Evolutionary conservation across 2,113 vertebrate genomes (phyloP).

Genomic region (Peromyscus leucopus): DNA sequence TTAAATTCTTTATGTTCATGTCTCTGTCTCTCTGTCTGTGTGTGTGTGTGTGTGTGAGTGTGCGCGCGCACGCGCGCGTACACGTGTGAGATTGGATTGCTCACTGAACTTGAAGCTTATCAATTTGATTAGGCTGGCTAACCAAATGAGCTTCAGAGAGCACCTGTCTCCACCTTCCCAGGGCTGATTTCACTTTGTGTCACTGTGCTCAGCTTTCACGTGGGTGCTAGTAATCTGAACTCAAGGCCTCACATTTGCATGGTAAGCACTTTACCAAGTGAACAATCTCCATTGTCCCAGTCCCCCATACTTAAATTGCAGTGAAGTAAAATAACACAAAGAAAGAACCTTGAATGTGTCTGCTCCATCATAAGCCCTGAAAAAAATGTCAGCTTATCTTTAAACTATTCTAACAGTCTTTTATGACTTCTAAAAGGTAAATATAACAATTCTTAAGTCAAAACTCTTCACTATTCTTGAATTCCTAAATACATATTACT

Average conservation of each 20-base stretch:
- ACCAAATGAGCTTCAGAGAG: not conserved
- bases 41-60: not conserved
- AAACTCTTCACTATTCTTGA: constrained; percentile 35
- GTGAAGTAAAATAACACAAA: constrained; percentile 8
- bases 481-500: not conserved
- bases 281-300: not conserved
- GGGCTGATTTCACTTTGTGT: not conserved
- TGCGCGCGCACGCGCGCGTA: too few species aligned
- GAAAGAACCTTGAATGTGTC: not conserved
- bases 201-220: not conserved
- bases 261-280: not conserved
- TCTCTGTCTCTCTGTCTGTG: not conserved
- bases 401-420: not conserved
- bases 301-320: not conserved
- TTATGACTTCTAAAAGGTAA: not conserved
- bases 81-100: not conserved
- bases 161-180: not conserved
- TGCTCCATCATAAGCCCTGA: not conserved
- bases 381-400: constrained; percentile 29
- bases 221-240: not conserved
- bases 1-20: constrained; percentile 32
- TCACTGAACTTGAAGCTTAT: not conserved
- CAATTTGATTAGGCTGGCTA: not conserved
- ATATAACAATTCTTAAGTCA: constrained; percentile 13
- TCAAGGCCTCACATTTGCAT: not conserved